Evolutionary conservation across 2,888 invertebrate species (phyloP), one percentile per base, ranked within the genome.

Genomic region (Eristalis pertinax): DNA sequence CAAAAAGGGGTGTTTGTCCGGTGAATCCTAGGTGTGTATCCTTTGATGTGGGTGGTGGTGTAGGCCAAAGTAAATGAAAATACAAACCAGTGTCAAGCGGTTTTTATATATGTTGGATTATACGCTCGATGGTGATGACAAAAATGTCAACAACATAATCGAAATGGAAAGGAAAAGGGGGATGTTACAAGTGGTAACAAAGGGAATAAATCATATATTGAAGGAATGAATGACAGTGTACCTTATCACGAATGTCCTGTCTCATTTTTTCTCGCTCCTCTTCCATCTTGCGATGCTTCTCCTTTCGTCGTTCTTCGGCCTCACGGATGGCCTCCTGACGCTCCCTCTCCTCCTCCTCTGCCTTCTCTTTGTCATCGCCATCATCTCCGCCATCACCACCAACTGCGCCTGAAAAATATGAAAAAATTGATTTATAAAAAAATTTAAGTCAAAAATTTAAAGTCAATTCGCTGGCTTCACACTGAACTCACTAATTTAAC

Each of bases 261-360:
- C 99, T 95, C 98, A 99, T 99, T 94, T 98, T 98, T 94, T 99
- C 99, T 90, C 99, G 95, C 94, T 99, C 99, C 92, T 98, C 98
- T 94, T 99, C 99, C 99, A 99, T 99, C 95, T 99, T 99, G 92
- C 99, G 96, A 94, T 99, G 99, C 94, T 99, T 99, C 94, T 99
- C 99, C 95, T 99, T 99, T 94, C 99, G 96, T 91, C 99, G 95
- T 91, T 99, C 99, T 94, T 99, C 99, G 83, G 99, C 99, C 94
- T 99, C 99, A 91, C 97, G 95, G 94, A 99, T 98, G 92, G 99
- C 99, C 94, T 99, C 99, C 94, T 98, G 96, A 92, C 99, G 96
- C 93, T 99, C 99, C 93, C 99, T 96, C 95, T 99, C 99, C 92
- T 98, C 98, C 94, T 99, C 99, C 94, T 98, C 98, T 94, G 98